Evolutionary conservation across 35 echinoderm and acorn worm species (phyloP), one percentile per base, ranked within the genome.

Genomic region (Lytechinus variegatus): DNA sequence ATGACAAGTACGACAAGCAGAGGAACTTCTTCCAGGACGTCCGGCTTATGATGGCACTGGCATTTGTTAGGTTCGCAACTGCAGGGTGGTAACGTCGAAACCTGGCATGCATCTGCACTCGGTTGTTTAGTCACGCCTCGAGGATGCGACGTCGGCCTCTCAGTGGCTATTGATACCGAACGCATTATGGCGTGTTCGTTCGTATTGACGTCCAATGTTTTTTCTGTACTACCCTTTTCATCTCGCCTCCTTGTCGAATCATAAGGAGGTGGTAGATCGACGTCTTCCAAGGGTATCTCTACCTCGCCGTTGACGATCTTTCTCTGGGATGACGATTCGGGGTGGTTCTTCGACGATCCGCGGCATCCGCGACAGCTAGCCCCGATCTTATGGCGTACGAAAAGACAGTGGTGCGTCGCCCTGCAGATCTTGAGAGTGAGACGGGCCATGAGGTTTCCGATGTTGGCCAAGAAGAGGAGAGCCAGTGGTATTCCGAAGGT

Each of bases 401-500:
- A 29, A 44, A 90, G 52, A 90, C 28, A 52, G 0, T 54, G 9
- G n/a, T 96, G 61, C 8, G 94, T 28, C 28, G 94, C 54, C 54
- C 94, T 91, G 79, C 97, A 97, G 44, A 94, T 54, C n/a, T 87
- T 97, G 54, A 96, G 54, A 27, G 96, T 87, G 27, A 96, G 58
- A 4, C 86, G 52, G 14, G 98, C 95, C 33, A 99, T 51, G 24
- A 99, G 94, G 87, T 96, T 95, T 3, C 98, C 98, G 27, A 99
- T 94, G 56, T 96, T 96, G 10, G 97, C 98, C 8, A 99, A 86
- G 79, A 86, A 97, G 10, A 99, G 52, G 19, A 99, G 60, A 27
- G 94, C 92, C 4, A 99, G 94, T 61, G 98, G 98, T 54, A 99
- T 99, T 10, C 98, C 98, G 14, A 99, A 52, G 44, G 95, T 86